Percentiles rank a stretch among this genome's conserved stretches.
Conservation (phyloP, 1,140 invertebrate genomes). For the Leptonema lineaticorne region DNA sequence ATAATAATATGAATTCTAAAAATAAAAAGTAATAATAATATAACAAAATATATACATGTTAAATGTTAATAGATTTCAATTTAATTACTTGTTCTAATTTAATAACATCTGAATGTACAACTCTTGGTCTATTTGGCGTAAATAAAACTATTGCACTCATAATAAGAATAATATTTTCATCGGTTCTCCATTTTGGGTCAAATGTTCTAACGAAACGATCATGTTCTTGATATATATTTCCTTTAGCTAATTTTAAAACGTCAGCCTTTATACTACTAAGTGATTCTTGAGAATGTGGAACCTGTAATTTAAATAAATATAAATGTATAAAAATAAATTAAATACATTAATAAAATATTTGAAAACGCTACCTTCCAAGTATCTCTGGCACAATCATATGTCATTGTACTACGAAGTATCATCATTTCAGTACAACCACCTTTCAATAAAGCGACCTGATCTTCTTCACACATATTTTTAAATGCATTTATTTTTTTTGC, state of each 20-base stretch:
- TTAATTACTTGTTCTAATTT: slow-evolving; percentile 76
- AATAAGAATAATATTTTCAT: slow-evolving; percentile 87
- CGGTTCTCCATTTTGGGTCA: slow-evolving; percentile 73
- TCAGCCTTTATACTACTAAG: slow-evolving; percentile 77
- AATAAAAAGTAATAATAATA: slow-evolving; percentile 36
- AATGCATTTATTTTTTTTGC: slow-evolving; percentile 86
- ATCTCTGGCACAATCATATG: slow-evolving; percentile 80
- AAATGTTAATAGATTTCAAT: neutral
- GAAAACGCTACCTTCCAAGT: slow-evolving; percentile 71
- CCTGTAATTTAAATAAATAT: slow-evolving; percentile 50
- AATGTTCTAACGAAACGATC: slow-evolving; percentile 80
- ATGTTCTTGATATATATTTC: slow-evolving; percentile 83
- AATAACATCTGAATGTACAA: slow-evolving; percentile 82
- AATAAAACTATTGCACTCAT: slow-evolving; percentile 89
- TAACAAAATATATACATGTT: neutral
- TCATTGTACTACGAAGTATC: slow-evolving; percentile 84
- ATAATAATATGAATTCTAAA: slow-evolving; percentile 87
- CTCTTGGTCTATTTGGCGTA: slow-evolving; percentile 74
- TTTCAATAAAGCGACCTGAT: slow-evolving; percentile 87
- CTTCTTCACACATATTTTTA: slow-evolving; percentile 87
- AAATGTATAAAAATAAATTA: too few species aligned
- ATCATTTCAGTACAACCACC: slow-evolving; percentile 87
- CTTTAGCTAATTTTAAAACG: slow-evolving; percentile 82
- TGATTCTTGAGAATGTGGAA: slow-evolving; percentile 72
- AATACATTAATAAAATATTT: neutral